Evolutionary conservation across 2,888 invertebrate species (phyloP), one percentile per base, ranked within the genome.

Genomic region (Troides aeacus): DNA sequence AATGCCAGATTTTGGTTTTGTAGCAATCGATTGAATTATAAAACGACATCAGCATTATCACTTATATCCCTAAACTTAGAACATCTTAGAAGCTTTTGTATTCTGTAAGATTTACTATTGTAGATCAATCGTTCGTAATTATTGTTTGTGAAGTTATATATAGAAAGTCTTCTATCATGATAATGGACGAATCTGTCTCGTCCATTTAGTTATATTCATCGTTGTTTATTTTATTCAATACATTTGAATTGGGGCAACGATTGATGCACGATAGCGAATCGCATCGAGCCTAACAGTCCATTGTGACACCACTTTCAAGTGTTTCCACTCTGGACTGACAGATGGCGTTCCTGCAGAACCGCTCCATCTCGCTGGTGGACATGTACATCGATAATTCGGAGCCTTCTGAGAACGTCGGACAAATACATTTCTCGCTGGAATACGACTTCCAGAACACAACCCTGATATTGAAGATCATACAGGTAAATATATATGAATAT

Each of bases 361-460:
- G 97, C 85, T 97, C 97, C 82, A 96, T 97, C 83, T 97, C 97
- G 53, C 94, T 97, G 94, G 97, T 97, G 88, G 97, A 97, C 87
- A 98, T 98, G 97, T 97, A 97, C 93, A 97, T 97, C 89, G 98
- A 98, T 93, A 97, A 97, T 89, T 95, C 97, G 71, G 98, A 98
- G 88, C 96, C 97, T 1, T 97, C 97, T 77, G 98, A 98, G 93
- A 97, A 97, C 91, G 97, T 98, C 77, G 98, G 98, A 68, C 97
- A 98, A 92, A 98, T 98, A 79, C 97, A 98, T 88, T 98, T 98
- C 93, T 97, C 97, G 68, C 91, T 98, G 86, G 97, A 98, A 88
- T 98, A 98, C 88, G 97, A 98, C 93, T 98, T 97, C 92, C 97
- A 97, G 93, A 97, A 97, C 81, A 97, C 97, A 73, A 98, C 97